Percentiles rank a stretch among this genome's conserved stretches.
These are phyloP conservation scores for Mastigias papua DNA, from an alignment of 30 jellyfish, hydroid and myxozoan species.

Conservation along the genomic window DNA sequence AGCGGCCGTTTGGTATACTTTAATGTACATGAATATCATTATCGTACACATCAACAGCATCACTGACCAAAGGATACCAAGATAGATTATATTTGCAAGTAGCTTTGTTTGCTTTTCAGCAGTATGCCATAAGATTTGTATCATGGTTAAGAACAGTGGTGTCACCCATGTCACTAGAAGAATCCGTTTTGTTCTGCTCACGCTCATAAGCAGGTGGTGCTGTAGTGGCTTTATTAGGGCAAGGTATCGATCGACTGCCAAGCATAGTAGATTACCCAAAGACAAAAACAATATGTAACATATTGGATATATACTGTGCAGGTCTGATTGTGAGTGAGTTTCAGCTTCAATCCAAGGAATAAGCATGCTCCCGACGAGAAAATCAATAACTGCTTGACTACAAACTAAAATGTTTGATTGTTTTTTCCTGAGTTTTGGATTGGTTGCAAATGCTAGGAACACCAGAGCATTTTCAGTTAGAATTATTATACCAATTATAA, in stretches of 20 bases:
- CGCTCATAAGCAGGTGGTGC: slow-evolving; percentile 79
- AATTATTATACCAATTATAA: slow-evolving; percentile 46
- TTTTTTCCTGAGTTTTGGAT: slow-evolving; percentile 69
- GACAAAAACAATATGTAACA: slow-evolving; percentile 81
- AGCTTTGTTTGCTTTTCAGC: slow-evolving; percentile 6
- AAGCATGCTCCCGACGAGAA: slow-evolving; percentile 77
- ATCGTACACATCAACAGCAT: slow-evolving; percentile 67
- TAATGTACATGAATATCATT: slow-evolving; percentile 75
- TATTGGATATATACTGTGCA: slow-evolving; percentile 42
- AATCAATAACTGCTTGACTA: slow-evolving; percentile 90
- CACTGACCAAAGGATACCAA: slow-evolving; percentile 67
- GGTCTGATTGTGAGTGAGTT: slow-evolving; percentile 9
- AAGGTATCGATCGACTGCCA: slow-evolving; percentile 88
- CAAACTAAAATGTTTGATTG: slow-evolving; percentile 87
- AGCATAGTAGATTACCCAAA: slow-evolving; percentile 73
- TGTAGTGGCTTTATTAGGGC: slow-evolving; percentile 87
- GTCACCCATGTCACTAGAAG: slow-evolving; percentile 64
- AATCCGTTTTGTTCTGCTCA: slow-evolving; percentile 69
- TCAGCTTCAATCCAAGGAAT: slow-evolving; percentile 70
- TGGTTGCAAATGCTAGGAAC: slow-evolving; percentile 73
- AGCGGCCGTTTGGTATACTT: slow-evolving; percentile 74
- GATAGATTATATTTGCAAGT: slow-evolving; percentile 39
- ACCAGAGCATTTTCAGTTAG: slow-evolving; percentile 69
- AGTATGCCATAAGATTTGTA: slow-evolving; percentile 78
- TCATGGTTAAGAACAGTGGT: slow-evolving; percentile 68